Conservation (phyloP, 2,888 invertebrate species). For the Microctonus aethiopoides region DNA sequence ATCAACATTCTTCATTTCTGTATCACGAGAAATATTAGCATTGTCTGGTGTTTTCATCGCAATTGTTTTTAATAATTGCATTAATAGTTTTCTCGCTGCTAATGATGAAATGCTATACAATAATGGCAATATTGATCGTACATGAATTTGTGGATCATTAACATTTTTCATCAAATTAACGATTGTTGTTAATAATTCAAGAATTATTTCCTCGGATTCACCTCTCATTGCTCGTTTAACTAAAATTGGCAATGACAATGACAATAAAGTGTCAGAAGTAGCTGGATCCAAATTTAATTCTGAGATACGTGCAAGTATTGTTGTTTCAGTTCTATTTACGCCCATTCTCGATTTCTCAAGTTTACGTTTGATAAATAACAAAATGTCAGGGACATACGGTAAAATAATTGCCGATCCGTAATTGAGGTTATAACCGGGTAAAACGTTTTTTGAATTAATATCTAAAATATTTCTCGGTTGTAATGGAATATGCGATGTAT, state of each 20-base stretch:
- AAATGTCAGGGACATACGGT: slow-evolving; percentile 78
- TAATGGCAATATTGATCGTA: slow-evolving; percentile 78
- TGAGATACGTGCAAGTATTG: slow-evolving; percentile 81
- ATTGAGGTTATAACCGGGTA: slow-evolving; percentile 68
- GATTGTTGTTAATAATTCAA: slow-evolving; percentile 78
- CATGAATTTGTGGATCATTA: slow-evolving; percentile 73
- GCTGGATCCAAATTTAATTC: slow-evolving; percentile 77
- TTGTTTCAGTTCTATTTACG: slow-evolving; percentile 77
- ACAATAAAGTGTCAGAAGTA: slow-evolving; percentile 77
- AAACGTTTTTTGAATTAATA: not conserved
- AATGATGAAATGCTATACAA: slow-evolving; percentile 76
- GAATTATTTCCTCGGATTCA: slow-evolving; percentile 76
- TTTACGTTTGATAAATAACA: slow-evolving; percentile 77
- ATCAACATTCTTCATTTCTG: slow-evolving; percentile 69
- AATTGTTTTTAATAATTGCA: slow-evolving; percentile 73
- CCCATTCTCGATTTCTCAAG: slow-evolving; percentile 72
- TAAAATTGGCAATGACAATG: slow-evolving; percentile 78
- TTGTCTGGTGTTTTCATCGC: slow-evolving; percentile 66
- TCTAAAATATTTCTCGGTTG: slow-evolving; percentile 21
- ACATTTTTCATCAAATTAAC: slow-evolving; percentile 81
- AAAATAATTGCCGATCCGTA: slow-evolving; percentile 80
- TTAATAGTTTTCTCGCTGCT: slow-evolving; percentile 77
- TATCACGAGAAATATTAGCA: slow-evolving; percentile 57
- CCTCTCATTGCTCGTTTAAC: slow-evolving; percentile 73
- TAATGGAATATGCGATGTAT: slow-evolving; percentile 33